phyloP scores from a whole-genome alignment of 2,113 vertebrate species.

The Gymnocephalus cernua region DNA sequence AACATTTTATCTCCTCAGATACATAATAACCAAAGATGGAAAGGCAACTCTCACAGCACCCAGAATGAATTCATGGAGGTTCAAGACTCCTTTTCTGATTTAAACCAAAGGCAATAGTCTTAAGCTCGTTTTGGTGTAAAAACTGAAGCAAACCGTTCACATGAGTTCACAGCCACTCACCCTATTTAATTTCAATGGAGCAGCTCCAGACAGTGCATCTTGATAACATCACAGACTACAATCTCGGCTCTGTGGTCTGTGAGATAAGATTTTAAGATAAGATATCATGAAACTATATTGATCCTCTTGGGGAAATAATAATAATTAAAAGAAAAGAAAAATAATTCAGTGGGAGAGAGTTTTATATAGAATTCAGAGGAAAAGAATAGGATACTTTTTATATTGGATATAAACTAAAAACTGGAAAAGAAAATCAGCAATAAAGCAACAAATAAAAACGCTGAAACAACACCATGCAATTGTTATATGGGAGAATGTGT shows the following conservation, averaged over 20 bases:
- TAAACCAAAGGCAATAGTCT: slow-evolving; percentile 29
- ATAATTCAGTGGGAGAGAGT: background rate
- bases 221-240: slow-evolving; percentile 54
- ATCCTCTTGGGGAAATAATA: slow-evolving; percentile 20
- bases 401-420: slow-evolving; percentile 3
- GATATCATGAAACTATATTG: slow-evolving; percentile 42
- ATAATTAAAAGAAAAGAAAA: background rate
- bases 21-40: slow-evolving; percentile 48
- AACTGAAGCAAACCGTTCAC: slow-evolving; percentile 25
- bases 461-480: background rate
- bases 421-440: background rate
- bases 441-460: slow-evolving; percentile 13
- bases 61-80: slow-evolving; percentile 16
- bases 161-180: slow-evolving; percentile 21
- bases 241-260: slow-evolving; percentile 34
- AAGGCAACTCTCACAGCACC: slow-evolving; percentile 14
- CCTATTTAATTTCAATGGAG: slow-evolving; percentile 48
- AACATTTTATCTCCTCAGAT: slow-evolving; percentile 48
- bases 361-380: background rate
- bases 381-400: slow-evolving; percentile 16
- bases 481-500: background rate
- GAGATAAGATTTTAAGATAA: slow-evolving; percentile 53
- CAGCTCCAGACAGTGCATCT: slow-evolving; percentile 47
- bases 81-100: slow-evolving; percentile 14
- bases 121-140: slow-evolving; percentile 37